Evolutionary conservation across 2,888 invertebrate genomes (phyloP).

Genomic region (Drosophila mulleri): DNA sequence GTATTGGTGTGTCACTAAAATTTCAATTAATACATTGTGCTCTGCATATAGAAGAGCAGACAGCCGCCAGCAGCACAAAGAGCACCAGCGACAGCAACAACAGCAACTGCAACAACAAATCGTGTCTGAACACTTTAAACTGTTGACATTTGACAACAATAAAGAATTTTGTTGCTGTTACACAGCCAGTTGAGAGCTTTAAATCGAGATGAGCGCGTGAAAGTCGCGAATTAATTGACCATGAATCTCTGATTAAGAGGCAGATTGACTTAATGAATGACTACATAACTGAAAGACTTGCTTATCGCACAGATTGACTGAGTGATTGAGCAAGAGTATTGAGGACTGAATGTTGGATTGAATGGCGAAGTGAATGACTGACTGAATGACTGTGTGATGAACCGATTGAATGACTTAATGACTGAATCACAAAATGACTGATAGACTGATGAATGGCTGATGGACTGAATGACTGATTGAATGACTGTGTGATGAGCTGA

Average conservation of each 20-base stretch:
- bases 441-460: background rate
- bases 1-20: constrained; percentile 48
- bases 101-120: constrained; percentile 17
- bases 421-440: background rate
- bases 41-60: constrained; percentile 24
- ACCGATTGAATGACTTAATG: background rate
- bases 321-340: background rate
- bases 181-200: constrained; percentile 9
- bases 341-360: too few species aligned
- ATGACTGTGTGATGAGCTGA: background rate
- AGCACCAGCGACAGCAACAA: constrained; percentile 19
- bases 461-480: background rate
- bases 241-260: background rate
- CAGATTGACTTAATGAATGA: background rate
- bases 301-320: background rate
- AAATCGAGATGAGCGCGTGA: constrained; percentile 33
- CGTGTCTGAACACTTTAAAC: constrained; percentile 15
- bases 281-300: background rate
- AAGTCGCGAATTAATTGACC: background rate
- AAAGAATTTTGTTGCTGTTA: constrained; percentile 14
- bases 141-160: constrained; percentile 44
- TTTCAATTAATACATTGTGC: constrained; percentile 58
- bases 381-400: background rate
- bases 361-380: background rate
- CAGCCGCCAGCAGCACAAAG: constrained; percentile 23